Percentiles rank a stretch among this genome's conserved stretches.
phyloP scores from a whole-genome alignment of 2,113 vertebrate genomes.

The Lucifuga dentata region DNA sequence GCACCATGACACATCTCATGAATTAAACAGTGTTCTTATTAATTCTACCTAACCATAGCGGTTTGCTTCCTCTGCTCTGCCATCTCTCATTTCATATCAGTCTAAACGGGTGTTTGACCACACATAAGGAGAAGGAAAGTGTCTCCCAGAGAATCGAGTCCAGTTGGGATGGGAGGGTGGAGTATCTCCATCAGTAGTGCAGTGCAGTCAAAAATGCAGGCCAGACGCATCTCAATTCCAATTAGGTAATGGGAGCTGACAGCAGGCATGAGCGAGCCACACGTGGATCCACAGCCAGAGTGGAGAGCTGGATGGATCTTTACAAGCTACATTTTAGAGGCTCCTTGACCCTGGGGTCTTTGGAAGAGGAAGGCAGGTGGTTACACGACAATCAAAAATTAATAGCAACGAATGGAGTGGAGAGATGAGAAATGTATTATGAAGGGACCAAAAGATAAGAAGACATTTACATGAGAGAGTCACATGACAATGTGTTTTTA shows the following conservation, averaged over 20 bases:
- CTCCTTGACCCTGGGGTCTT: constrained; percentile 47
- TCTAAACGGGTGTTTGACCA: constrained; percentile 55
- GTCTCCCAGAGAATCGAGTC: constrained; percentile 34
- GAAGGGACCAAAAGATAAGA: background rate
- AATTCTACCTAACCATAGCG: constrained; percentile 54
- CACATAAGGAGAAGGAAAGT: constrained; percentile 31
- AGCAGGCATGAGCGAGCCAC: constrained; percentile 70
- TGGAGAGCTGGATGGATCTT: constrained; percentile 46
- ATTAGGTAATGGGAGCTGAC: constrained; percentile 84
- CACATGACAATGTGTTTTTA: background rate
- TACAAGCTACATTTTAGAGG: constrained; percentile 57
- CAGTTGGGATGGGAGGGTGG: constrained; percentile 9
- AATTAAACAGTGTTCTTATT: constrained; percentile 78
- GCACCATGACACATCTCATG: constrained; percentile 74
- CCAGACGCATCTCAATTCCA: constrained; percentile 84
- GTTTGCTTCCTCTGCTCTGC: constrained; percentile 43
- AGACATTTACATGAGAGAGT: background rate
- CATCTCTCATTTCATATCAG: constrained; percentile 15
- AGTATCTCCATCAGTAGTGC: constrained; percentile 57
- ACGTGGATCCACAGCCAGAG: constrained; percentile 57
- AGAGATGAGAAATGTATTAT: background rate
- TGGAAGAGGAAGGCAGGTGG: constrained; percentile 40
- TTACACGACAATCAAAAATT: constrained; percentile 55
- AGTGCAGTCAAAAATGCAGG: constrained; percentile 63
- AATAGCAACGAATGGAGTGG: constrained; percentile 10